Evolutionary conservation across 64 coral and sea anemone genomes (phyloP), one percentile per base, ranked within the genome.

Genomic region (Dendrophyllia cribrosa): DNA sequence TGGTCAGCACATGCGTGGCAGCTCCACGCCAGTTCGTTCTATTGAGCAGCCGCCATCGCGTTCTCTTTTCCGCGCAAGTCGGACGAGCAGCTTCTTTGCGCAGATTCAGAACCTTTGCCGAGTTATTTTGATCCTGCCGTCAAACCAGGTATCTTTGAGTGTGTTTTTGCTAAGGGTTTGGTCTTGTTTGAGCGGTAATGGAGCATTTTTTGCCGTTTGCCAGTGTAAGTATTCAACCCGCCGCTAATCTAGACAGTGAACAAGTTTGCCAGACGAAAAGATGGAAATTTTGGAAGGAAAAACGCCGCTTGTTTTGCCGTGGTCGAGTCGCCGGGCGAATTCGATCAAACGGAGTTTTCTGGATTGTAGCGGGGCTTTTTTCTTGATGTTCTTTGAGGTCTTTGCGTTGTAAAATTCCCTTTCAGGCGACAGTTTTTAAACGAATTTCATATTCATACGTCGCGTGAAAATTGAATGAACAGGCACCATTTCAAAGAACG

Each of bases 1-100:
- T 74, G 17, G 86, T 97, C 74, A 88, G 95, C 95, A 97, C 95
- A 97, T 97, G 95, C 95, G 95, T 94, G 86, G 95, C 71, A 83
- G 87, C 86, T 24, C 26, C 45, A 66, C 80, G 80, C 60, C 62
- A 47, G 43, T 84, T 84, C 21, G 95, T 97, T 97, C 92, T 91
- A 97, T 97, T 97, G 95, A 97, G 95, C 95, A 97, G 95, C 89
- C 95, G 92, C 92, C 95, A 97, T 97, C 95, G 92, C 90, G 80
- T 69, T 69, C 62, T 91, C 92, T 89, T 86, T 94, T 91, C 82
- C 91, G 95, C 95, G 95, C 95, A 97, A 84, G 95, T 94, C 95
- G 95, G 90, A 85, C 81, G 92, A 88, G 88, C 88, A 94, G 83
- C 95, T 97, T 97, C 92, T 97, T 97, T 97, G 95, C 95, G 95